Evolutionary conservation across 2,113 vertebrate species (phyloP).

Genomic region (Cariama cristata): DNA sequence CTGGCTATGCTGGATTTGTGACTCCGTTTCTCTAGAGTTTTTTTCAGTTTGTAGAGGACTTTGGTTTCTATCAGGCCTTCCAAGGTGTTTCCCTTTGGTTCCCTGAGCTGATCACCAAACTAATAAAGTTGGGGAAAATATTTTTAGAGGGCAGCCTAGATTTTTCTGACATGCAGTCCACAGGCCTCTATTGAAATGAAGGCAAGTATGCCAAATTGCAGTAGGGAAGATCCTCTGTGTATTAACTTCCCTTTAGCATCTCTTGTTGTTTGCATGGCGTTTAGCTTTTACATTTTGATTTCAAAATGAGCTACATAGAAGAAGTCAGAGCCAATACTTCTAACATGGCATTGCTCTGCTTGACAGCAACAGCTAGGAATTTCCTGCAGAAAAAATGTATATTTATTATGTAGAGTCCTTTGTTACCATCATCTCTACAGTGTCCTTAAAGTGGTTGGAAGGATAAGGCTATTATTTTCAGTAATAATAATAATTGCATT

Average conservation of each 20-base stretch:
- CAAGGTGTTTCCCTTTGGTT: neutral
- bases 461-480: neutral
- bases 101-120: neutral
- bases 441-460: neutral
- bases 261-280: fast-evolving
- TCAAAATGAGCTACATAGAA: neutral
- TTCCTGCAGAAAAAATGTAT: neutral
- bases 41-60: neutral
- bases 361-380: neutral
- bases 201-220: neutral
- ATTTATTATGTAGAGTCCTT: neutral
- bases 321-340: neutral
- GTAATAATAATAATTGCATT: neutral
- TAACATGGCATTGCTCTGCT: neutral
- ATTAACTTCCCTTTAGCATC: neutral
- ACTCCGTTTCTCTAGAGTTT: neutral
- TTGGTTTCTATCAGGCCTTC: neutral
- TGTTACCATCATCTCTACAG: neutral
- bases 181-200: neutral
- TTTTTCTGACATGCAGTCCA: neutral
- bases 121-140: neutral
- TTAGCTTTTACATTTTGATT: neutral
- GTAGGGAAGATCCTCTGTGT: neutral
- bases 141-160: neutral
- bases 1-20: neutral